Evolutionary conservation across 2,888 invertebrate genomes (phyloP), one percentile per base, ranked within the genome.

Genomic region (Nysson spinosus): DNA sequence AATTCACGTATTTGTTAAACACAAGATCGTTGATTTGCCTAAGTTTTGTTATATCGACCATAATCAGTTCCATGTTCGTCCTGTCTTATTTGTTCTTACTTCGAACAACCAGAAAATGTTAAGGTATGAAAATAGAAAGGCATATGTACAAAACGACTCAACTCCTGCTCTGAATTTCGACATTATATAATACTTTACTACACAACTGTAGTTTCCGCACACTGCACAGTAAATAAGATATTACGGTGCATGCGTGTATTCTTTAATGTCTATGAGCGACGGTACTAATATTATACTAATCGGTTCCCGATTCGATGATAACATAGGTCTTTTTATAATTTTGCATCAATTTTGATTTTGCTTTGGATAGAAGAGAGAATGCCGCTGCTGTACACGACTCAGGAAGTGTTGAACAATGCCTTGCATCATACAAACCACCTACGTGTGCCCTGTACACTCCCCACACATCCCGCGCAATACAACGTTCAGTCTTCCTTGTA

Each of bases 371-470:
- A 87, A 82, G 86, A 87, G 75, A 84, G 85, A 83, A 84, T 86
- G 80, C 86, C 86, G 82, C 82, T 87, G 83, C 86, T 87, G 83
- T 87, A 87, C 78, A 86, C 86, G 72, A 86, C 82, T 77, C 80
- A 84, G 75, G 85, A 86, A 76, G 85, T 86, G 80, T 82, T 87
- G 82, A 84, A 83, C 85, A 87, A 86, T 83, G 83, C 86, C 79
- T 83, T 87, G 75, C 86, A 87, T 82, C 85, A 84, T 76, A 81
- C 80, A 77, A 84, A 83, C 73, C 81, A 82, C 79, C 80, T 81
- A 78, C 81, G 81, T n/a, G n/a, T n/a, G n/a, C n/a, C n/a, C n/a
- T n/a, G n/a, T 76, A 77, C 74, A 74, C 70, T 68, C 61, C 69
- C 78, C 68, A 69, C 71, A 70, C 69, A 75, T 65, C 75, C 78